A percentile compares a stretch with the other conserved stretches of the same genome.
Evolutionary conservation across 1,140 invertebrate genomes (phyloP).

Genomic region (Anoplolepis gracilipes): DNA sequence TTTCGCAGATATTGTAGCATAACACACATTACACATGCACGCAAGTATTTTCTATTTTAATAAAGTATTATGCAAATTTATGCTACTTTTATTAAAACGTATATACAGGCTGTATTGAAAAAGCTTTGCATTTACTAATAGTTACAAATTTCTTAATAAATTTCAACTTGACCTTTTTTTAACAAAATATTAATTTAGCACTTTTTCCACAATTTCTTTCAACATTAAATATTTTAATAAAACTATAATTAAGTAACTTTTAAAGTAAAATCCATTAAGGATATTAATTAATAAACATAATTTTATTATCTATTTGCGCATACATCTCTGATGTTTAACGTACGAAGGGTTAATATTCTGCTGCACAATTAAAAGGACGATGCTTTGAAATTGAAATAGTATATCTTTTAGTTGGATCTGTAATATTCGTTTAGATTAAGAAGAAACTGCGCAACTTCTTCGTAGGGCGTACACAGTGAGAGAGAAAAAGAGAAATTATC

Average conservation of each 20-base stretch:
- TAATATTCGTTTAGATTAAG: background rate
- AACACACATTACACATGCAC: conserved; percentile 1
- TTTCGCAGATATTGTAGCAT: conserved; percentile 33
- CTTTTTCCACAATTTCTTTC: background rate
- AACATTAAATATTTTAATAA: conserved; percentile 31
- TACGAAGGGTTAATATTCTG: background rate
- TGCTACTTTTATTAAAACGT: conserved; percentile 5
- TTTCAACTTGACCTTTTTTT: conserved; percentile 9
- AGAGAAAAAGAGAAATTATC: conserved; percentile 25
- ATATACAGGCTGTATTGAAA: background rate
- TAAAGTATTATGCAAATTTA: conserved; percentile 48
- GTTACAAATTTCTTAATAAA: conserved; percentile 11
- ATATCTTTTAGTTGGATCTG: background rate
- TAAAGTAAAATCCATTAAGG: conserved; percentile 2
- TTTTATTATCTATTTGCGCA: conserved; percentile 14
- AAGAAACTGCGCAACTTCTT: background rate
- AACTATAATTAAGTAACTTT: conserved; percentile 17
- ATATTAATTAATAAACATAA: background rate
- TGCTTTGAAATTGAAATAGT: conserved; percentile 5
- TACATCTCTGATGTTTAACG: background rate
- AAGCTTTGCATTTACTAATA: conserved; percentile 6
- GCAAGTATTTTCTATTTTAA: conserved; percentile 33
- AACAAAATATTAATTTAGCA: background rate
- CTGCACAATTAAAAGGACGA: background rate
- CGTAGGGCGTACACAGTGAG: background rate